Evolutionary conservation across 2,113 vertebrate genomes (phyloP).

Genomic region (Hipposideros armiger): DNA sequence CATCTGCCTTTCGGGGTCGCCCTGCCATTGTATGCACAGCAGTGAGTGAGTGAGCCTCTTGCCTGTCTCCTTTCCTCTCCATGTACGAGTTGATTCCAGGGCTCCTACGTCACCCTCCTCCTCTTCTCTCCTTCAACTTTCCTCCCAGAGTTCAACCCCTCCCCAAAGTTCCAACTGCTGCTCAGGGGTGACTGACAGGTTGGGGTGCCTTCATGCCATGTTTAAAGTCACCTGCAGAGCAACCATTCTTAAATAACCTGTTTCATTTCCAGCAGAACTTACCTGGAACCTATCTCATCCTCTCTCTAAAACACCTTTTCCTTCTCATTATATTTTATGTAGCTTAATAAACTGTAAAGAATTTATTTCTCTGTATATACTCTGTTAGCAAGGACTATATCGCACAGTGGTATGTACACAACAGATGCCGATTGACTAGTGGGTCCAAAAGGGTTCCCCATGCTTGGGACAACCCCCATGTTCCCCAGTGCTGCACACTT

Average conservation of each 20-base stretch:
- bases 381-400: not conserved
- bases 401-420: not conserved
- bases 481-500: not conserved
- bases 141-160: not conserved
- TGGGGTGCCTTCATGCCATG: not conserved
- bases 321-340: not conserved
- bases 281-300: not conserved
- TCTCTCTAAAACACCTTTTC: not conserved
- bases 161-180: not conserved
- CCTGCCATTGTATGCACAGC: not conserved
- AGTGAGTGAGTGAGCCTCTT: too few relatives aligned
- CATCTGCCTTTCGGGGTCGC: not conserved
- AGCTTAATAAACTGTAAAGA: not conserved
- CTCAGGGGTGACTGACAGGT: not conserved
- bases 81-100: accelerated
- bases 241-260: not conserved
- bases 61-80: not conserved
- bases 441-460: not conserved
- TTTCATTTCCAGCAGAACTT: not conserved
- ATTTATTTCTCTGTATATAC: not conserved
- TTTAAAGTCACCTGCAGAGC: not conserved
- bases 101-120: not conserved
- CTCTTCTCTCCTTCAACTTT: not conserved
- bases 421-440: not conserved
- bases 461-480: not conserved